Evolutionary conservation across 1,140 invertebrate genomes (phyloP).

Genomic region (Heliothis virescens): DNA sequence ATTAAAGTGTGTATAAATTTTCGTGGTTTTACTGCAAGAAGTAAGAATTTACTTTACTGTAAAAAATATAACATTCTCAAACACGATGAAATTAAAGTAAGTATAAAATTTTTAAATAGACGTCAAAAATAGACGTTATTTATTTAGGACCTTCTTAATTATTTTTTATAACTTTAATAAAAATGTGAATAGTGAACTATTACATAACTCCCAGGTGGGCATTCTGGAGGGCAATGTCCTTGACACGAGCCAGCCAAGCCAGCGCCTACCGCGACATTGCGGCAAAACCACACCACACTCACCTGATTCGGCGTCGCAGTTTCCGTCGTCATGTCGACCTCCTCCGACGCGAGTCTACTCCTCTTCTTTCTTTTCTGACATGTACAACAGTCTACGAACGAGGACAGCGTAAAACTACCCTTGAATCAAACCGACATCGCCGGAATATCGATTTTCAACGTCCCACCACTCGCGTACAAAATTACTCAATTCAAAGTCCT

Average conservation of each 20-base stretch:
- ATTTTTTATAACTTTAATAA: background rate
- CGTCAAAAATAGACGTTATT: too few relatives aligned
- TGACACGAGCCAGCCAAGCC: slow-evolving; percentile 55
- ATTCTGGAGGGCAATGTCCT: slow-evolving; percentile 64
- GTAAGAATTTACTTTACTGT: too few relatives aligned
- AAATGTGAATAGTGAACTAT: slow-evolving; percentile 37
- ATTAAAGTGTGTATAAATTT: too few relatives aligned
- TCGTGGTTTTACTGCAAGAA: too few relatives aligned
- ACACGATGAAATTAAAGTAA: too few relatives aligned
- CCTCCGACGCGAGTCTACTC: slow-evolving; percentile 68
- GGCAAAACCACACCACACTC: slow-evolving; percentile 58
- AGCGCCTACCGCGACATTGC: slow-evolving; percentile 58
- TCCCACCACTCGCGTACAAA: slow-evolving; percentile 20
- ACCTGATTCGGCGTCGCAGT: slow-evolving; percentile 83
- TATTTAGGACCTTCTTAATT: background rate
- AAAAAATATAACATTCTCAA: too few relatives aligned
- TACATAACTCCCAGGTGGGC: slow-evolving; percentile 57
- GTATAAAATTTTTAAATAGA: too few relatives aligned
- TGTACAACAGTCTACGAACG: slow-evolving; percentile 69
- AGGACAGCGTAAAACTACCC: slow-evolving; percentile 62
- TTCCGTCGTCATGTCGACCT: slow-evolving; percentile 78
- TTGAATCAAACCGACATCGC: slow-evolving; percentile 59
- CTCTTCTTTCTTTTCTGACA: slow-evolving; percentile 73
- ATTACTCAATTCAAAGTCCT: slow-evolving; percentile 54
- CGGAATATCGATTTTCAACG: slow-evolving; percentile 70